Base-by-base conservation (phyloP, 2,888 invertebrate genomes). In the Dasypogon diadema region DNA sequence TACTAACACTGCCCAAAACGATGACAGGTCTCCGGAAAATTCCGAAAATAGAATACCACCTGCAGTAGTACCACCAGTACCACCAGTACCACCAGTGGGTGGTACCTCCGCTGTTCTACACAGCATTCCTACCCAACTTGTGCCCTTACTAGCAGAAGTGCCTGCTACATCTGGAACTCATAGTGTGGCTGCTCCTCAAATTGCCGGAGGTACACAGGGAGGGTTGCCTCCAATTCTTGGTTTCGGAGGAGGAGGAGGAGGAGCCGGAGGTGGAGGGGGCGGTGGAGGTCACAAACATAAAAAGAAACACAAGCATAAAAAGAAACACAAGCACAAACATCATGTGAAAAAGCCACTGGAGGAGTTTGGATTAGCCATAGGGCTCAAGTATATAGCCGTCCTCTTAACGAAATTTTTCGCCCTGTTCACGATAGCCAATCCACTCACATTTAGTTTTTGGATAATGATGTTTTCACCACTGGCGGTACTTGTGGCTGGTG, bases 391-490 rank as follows among this genome's bases (percentile, higher is more conserved):
- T 4, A 2, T 74, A 8, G 76, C 34, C 6, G 5, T 54, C 8
- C n/a, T 75, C 8, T 74, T 78, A 37, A 12, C 75, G 2, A 78
- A 78, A 65, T 56, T 75, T 14, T 76, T 78, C 12, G 74, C 88
- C 24, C 89, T 89, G 83, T 81, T 90, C 76, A 86, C 88, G 0
- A 85, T 89, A 1, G 81, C 91, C 0, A 91, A 88, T 83, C 91
- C 91, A 0, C 83, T 91, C 5, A 88, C 88, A 80, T 88, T 90
- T 77, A 87, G 90, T 0, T 83, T 91, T 37, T 87, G 90, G 82
- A 88, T 91, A 73, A 80, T 92, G 80, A 83, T 90, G 68, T 85
- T 92, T 56, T 89, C 92, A 0, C 92, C 92, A 0, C 83, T 92
- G 58, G 89, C 89, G 0, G 85, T 92, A 68, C 84, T 91, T 46